A percentile compares a stretch with the other conserved stretches of the same genome.
phyloP scores from a whole-genome alignment of 2,797 vertebrate genomes.

The Hemitrygon akajei region DNA sequence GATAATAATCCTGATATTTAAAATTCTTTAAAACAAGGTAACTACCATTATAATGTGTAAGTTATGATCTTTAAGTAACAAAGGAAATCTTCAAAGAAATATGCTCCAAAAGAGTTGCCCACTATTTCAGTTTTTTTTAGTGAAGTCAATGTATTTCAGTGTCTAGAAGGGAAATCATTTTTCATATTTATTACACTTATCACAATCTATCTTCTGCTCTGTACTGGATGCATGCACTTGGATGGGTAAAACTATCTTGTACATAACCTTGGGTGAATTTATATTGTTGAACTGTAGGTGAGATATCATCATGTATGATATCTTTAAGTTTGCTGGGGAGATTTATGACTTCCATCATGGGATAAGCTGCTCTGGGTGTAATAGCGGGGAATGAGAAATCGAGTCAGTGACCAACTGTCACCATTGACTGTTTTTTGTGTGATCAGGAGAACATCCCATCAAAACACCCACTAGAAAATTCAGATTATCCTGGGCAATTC shows the following conservation, averaged over 20 bases:
- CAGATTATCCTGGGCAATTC: background rate
- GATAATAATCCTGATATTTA: background rate
- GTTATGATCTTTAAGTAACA: background rate
- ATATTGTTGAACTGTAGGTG: background rate
- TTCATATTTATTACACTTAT: background rate
- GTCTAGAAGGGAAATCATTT: background rate
- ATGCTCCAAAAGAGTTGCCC: background rate
- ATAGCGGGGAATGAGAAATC: background rate
- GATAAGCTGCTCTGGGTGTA: background rate
- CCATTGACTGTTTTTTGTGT: background rate
- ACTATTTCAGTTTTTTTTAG: background rate
- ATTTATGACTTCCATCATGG: background rate
- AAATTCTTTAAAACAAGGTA: background rate
- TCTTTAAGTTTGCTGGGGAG: background rate
- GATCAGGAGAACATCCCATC: background rate
- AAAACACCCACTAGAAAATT: background rate
- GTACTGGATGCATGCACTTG: background rate
- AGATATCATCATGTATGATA: background rate
- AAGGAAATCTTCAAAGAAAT: background rate
- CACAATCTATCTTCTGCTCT: background rate
- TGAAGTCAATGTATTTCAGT: background rate
- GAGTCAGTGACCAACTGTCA: background rate
- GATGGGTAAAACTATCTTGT: background rate
- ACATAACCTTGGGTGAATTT: background rate
- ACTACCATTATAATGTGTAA: background rate